phyloP scores from a whole-genome alignment of 2,113 vertebrate genomes.

The Tautogolabrus adspersus region DNA sequence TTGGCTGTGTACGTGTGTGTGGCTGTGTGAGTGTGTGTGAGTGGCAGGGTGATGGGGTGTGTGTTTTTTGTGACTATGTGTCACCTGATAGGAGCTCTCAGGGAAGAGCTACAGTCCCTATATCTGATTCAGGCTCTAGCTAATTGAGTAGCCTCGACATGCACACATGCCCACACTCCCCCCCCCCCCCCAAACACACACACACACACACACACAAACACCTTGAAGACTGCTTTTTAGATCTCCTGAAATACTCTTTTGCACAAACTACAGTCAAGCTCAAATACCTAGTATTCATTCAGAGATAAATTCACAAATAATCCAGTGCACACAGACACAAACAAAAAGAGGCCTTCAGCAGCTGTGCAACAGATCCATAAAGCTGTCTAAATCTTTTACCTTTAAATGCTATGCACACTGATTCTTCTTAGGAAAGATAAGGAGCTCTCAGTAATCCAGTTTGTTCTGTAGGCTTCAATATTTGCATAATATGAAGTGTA shows the following conservation, averaged over 20 bases:
- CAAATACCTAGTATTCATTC: neutral
- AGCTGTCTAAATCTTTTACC: constrained; percentile 11
- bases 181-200: too few species aligned
- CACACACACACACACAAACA: neutral
- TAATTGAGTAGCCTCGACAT: constrained; percentile 42
- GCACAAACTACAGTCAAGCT: neutral
- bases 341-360: constrained; percentile 1
- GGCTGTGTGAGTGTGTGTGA: constrained; percentile 3
- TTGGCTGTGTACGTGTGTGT: constrained; percentile 9
- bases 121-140: constrained; percentile 35
- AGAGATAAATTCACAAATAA: neutral
- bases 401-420: constrained; percentile 3
- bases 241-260: neutral
- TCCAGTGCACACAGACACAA: neutral
- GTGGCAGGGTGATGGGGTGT: constrained; percentile 6
- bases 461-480: neutral
- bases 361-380: constrained; percentile 18
- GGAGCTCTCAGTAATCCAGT: constrained; percentile 11
- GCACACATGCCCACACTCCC: neutral
- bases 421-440: constrained; percentile 12
- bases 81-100: constrained; percentile 61
- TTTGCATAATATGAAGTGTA: constrained; percentile 1
- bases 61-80: constrained; percentile 27
- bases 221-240: neutral
- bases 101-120: constrained; percentile 26